Evolutionary conservation across 2,888 invertebrate species (phyloP), one percentile per base, ranked within the genome.

Genomic region (Alloscopus bannaensis): DNA sequence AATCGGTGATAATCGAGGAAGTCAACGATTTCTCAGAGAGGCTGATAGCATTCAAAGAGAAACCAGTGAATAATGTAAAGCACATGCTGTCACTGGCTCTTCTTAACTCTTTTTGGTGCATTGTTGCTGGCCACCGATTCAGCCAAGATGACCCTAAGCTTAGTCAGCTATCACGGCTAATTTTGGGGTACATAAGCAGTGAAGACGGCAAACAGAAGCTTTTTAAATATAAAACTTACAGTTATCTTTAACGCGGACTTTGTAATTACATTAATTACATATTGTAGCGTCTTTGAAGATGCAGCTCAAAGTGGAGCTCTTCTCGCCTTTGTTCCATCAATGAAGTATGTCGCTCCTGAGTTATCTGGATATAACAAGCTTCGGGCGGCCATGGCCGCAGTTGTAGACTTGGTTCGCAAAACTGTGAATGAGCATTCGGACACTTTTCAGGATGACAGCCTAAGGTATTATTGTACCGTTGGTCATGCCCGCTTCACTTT

Each of bases 61-160:
- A 65, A 26, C 71, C 81, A 0, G 59, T 81, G 0, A 36, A 45
- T 1, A 65, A 73, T 22, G 13, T 81, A 4, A 77, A 73, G 55
- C 36, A 69, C 22, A 28, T 55, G 24, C 3, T 77, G 6, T 26
- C 47, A 3, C 28, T 81, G 13, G 77, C 73, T 4, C 28, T 69
- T 20, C 31, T 78, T 0, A 81, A 81, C 29, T 66, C 72, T 1
- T 42, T 81, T 0, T 81, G 81, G 81, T 69, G 26, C 2, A 78
- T 81, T 40, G 60, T 81, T 0, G 72, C 72, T 3, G 72, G 77
- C 4, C 50, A 40, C 2, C 55, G 77, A 22, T 81, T 57, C 52
- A 64, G 18, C 16, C 81, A 81, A 20, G 75, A 75, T 20, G 81
- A 81, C 31, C 77, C 77, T 0, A 55, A 64, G 22, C 65, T 81